Evolutionary conservation across 2,888 invertebrate genomes (phyloP).

Genomic region (Cephus pulcher): DNA sequence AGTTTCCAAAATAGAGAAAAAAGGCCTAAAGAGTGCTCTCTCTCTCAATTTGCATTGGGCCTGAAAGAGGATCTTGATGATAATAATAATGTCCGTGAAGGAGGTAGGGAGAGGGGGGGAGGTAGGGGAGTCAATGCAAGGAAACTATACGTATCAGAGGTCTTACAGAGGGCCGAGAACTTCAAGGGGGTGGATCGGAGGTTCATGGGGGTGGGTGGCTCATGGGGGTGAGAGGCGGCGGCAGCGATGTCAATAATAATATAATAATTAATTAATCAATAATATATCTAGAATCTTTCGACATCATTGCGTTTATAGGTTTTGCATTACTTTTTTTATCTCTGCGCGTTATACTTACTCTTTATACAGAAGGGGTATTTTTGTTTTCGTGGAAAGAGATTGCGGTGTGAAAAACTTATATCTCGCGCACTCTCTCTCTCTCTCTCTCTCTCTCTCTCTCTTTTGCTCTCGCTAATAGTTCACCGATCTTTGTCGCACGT

Average conservation of each 20-base stretch:
- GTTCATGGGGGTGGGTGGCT: too few species aligned
- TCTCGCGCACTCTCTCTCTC: constrained; percentile 10
- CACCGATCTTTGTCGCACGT: background rate
- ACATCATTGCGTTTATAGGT: constrained; percentile 42
- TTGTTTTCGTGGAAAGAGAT: constrained; percentile 50
- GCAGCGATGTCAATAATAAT: constrained; percentile 18
- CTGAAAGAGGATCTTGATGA: too few species aligned
- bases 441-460: constrained; percentile 13
- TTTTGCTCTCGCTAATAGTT: background rate
- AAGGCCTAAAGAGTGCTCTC: too few species aligned
- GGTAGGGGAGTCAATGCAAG: too few species aligned
- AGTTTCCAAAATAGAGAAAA: too few species aligned
- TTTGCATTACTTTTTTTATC: constrained; percentile 32
- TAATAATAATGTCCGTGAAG: too few species aligned
- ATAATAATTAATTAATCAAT: constrained; percentile 30
- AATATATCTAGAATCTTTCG: constrained; percentile 42
- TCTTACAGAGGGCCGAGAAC: too few species aligned
- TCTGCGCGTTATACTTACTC: constrained; percentile 57
- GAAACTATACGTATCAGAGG: too few species aligned
- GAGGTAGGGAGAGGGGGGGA: too few species aligned
- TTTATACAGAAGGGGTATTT: constrained; percentile 61
- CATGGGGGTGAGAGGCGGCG: too few species aligned
- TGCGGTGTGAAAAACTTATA: constrained; percentile 17
- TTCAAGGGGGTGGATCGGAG: too few species aligned
- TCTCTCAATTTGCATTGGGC: too few species aligned